phyloP scores from a whole-genome alignment of 2,888 invertebrate genomes.

The Hypomecis punctinalis region DNA sequence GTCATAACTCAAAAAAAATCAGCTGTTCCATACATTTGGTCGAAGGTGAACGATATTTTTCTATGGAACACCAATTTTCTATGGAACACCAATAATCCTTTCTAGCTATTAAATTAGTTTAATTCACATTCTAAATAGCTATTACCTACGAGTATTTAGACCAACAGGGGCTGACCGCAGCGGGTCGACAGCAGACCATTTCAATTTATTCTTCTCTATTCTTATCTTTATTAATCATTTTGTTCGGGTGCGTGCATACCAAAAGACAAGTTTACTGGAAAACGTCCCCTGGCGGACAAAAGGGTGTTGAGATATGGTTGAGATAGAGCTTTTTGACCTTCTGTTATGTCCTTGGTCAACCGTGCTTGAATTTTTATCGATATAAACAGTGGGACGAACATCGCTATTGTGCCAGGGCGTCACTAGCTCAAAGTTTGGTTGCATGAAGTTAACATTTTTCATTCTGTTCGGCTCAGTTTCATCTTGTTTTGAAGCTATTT shows the following conservation, averaged over 20 bases:
- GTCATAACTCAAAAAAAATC: too few species aligned
- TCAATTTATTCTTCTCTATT: slow-evolving; percentile 18
- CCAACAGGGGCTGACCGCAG: too few species aligned
- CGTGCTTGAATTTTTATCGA: slow-evolving; percentile 21
- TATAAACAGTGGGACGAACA: slow-evolving; percentile 1
- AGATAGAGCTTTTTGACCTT: slow-evolving; percentile 40
- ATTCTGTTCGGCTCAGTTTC: too few species aligned
- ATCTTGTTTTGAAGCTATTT: too few species aligned
- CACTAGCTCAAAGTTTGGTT: background rate
- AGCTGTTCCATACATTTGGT: too few species aligned
- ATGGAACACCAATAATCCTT: too few species aligned
- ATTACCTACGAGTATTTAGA: too few species aligned
- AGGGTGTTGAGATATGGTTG: slow-evolving; percentile 43
- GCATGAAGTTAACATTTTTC: background rate
- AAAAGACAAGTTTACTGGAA: slow-evolving; percentile 49
- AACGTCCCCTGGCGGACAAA: slow-evolving; percentile 37
- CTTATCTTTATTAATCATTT: slow-evolving; percentile 65
- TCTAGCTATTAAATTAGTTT: too few species aligned
- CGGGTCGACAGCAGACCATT: too few species aligned
- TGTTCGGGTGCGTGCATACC: slow-evolving; percentile 55
- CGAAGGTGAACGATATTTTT: too few species aligned
- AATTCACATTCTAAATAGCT: too few species aligned
- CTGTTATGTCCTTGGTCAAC: slow-evolving; percentile 40
- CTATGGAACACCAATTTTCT: too few species aligned
- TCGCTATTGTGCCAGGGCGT: slow-evolving; percentile 2